Conservation (phyloP, 1,140 invertebrate species). For the Wiebesia pumilae region DNA sequence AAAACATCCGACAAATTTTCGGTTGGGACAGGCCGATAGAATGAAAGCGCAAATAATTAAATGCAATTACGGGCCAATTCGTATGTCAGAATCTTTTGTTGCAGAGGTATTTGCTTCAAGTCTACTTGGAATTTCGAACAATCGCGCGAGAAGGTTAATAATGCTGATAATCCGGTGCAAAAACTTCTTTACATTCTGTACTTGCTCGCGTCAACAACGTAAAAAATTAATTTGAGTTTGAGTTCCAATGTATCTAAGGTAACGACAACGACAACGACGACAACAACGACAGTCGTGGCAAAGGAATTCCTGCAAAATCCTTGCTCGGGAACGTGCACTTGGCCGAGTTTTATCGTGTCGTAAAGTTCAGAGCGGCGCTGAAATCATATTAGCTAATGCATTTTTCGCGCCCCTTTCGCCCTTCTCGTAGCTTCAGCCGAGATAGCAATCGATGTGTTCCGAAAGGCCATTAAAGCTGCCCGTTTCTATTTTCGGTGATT, state of each 20-base stretch:
- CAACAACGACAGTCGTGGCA: no score
- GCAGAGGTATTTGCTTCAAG: background rate
- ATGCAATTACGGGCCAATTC: background rate
- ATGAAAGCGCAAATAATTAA: background rate
- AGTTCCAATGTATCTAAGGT: no score
- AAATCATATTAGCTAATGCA: background rate
- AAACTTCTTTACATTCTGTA: no score
- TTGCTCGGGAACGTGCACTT: background rate
- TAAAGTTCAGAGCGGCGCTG: background rate
- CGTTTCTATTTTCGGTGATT: constrained; percentile 33
- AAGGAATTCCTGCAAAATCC: background rate
- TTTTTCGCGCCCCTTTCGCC: background rate
- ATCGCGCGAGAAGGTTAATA: no score
- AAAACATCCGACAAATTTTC: background rate
- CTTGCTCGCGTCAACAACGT: no score
- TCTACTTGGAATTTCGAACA: background rate
- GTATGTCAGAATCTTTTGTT: background rate
- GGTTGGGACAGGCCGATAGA: background rate
- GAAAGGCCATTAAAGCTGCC: background rate
- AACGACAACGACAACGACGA: no score
- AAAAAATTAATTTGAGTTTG: no score
- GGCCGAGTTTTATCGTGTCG: background rate
- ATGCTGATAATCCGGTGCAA: no score
- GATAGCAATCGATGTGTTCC: constrained; percentile 24
- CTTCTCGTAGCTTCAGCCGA: background rate